Evolutionary conservation across 2,888 invertebrate genomes (phyloP), one percentile per base, ranked within the genome.

Genomic region (Acleris cristana): DNA sequence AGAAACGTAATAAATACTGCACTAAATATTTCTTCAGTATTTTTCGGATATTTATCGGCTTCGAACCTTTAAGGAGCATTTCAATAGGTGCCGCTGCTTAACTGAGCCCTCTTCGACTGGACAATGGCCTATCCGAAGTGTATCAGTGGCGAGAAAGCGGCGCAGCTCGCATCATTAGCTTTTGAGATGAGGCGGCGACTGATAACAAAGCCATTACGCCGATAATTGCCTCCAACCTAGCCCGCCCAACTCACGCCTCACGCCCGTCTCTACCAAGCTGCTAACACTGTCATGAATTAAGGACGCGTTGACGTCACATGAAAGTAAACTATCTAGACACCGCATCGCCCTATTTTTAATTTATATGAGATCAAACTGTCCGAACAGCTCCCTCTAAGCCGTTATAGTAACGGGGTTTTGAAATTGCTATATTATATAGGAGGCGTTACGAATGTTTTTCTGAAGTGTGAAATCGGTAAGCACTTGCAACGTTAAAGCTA

Each of bases 171-270:
- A 87, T 84, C 81, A 85, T 84, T 82, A 82, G 76, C 76, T 77
- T 83, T 80, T 74, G 75, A 84, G 85, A 85, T 85, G 86, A 84
- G 79, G 79, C 78, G 77, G 76, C 79, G 74, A 81, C 80, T 82
- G 88, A 88, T 89, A 90, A 88, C 80, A 80, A 87, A 85, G 82
- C 82, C 83, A 89, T 89, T 88, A 87, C 79, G 68, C 72, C 72
- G 78, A 83, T 88, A 86, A 90, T 89, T 87, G 81, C 83, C 79
- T 80, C 74, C 78, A 78, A 79, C 77, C 79, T 72, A 71, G 74
- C 75, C 77, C 79, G 79, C 79, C 81, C 78, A 83, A 76, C 78
- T 74, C 74, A 80, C 75, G 75, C 76, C 74, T 72, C 73, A 72
- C 14, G 40, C 40, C 14, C 4, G 40, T 40, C 40, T 69, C 74